Percentiles rank a stretch among this genome's conserved stretches.
These are phyloP conservation scores for Gouania willdenowi DNA, from an alignment of 2,797 vertebrate species.

Conservation along the genomic window DNA sequence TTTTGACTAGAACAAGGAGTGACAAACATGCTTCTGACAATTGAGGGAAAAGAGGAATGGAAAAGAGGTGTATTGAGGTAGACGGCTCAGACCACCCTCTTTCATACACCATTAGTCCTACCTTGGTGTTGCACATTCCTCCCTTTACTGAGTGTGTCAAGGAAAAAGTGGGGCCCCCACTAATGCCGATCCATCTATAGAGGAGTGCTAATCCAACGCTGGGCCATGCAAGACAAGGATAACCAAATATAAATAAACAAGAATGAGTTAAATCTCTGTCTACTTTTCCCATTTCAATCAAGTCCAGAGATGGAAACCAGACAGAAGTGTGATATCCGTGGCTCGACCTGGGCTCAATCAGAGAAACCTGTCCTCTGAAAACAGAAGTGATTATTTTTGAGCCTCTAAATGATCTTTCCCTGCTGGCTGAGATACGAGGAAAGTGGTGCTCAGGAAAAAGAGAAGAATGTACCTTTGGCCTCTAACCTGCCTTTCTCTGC, in stretches of 20 bases:
- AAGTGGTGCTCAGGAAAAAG: constrained; percentile 35
- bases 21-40: constrained; percentile 12
- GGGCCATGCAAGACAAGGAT: constrained; percentile 44
- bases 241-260: constrained; percentile 67
- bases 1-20: constrained; percentile 1
- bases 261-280: constrained; percentile 38
- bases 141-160: constrained; percentile 32
- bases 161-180: constrained; percentile 40
- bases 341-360: constrained; percentile 72
- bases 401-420: constrained; percentile 57
- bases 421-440: constrained; percentile 56
- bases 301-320: constrained; percentile 69
- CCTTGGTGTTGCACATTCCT: constrained; percentile 55
- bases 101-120: constrained; percentile 51
- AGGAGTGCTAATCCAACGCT: constrained; percentile 55
- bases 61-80: constrained; percentile 40
- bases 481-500: constrained; percentile 10
- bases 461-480: constrained; percentile 17
- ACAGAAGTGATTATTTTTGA: constrained; percentile 69
- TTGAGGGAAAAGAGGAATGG: constrained; percentile 8
- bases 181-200: constrained; percentile 35
- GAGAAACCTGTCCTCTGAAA: constrained; percentile 52
- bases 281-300: constrained; percentile 60
- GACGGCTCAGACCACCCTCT: constrained; percentile 39
- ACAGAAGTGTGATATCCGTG: constrained; percentile 53